Base-by-base conservation (phyloP, 2,113 vertebrate genomes). In the Notarius lentiginosus region DNA sequence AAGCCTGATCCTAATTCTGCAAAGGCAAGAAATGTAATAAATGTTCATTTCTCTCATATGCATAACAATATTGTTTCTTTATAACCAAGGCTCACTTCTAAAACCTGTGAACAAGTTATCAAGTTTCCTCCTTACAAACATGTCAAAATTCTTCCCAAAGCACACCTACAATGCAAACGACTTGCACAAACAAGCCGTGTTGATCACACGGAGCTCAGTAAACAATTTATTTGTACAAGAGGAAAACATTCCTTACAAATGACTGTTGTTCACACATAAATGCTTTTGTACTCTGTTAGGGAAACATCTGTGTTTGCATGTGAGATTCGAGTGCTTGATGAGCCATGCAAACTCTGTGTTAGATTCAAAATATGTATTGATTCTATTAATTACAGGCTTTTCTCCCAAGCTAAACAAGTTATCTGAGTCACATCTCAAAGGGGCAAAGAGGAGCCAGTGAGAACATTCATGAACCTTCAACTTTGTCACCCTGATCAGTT, bases 181-280 rank as follows among this genome's bases (percentile, higher is more conserved):
- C 73, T 66, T 86, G 73, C 22, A 53, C 73, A 85, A 76, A 66
- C 84, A 72, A 66, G 75, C 49, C 11, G 15, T 30, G 15, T 47
- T 53, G 55, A 30, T 77, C 34, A 66, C 1, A 55, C 12, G 30
- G 0, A 65, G n/a, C n/a, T 55, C n/a, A 34, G 68, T 75, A 61
- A 82, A 75, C 70, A 56, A 3, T 58, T 58, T 56, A 12, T 12
- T 34, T 58, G 20, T 4, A 47, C 12, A 76, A 20, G 4, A 41
- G 53, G 65, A 83, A 83, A 34, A 65, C 68, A 85, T 79, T 75
- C 11, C 24, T 49, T 82, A 63, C 34, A 82, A 82, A 72, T 82
- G 17, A 18, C 12, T 55, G 51, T 0, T 2, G 0, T 58, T 81
- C 30, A 30, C 22, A 80, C 8, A 12, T 49, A 34, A 27, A 61